Base-by-base conservation (phyloP, 2,888 invertebrate species). In the Selenia dentaria region DNA sequence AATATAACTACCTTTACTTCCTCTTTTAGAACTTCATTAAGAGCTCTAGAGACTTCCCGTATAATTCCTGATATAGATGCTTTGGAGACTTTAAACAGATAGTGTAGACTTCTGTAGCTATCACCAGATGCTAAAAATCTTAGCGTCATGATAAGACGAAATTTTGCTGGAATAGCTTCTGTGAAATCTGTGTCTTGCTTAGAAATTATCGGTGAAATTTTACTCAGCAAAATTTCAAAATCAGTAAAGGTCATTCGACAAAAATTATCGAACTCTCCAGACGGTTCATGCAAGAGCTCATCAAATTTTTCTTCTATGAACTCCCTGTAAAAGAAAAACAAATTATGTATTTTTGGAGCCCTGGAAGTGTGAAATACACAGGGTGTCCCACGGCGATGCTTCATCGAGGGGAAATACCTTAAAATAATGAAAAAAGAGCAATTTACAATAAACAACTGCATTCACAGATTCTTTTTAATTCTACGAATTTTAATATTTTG, bases 121-220 rank as follows among this genome's bases (percentile, higher is more conserved):
- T 64, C 57, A 20, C 61, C 61, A 54, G 58, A 38, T 36, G 60
- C 61, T 25, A 70, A 42, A 50, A 57, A 70, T 51, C 69, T 44
- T 57, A 73, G 37, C 12, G 70, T 67, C 3, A 73, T 57, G 5
- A 44, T 45, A 34, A 72, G 51, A 43, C 70, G 65, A 45, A 49
- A 54, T 61, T 65, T 61, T 1, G 62, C 59, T 33, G 65, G 57
- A 41, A 69, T 42, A 42, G 41, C 35, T 34, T 41, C 41, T 34
- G 34, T 41, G 34, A 61, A 55, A 41, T 60, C 49, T 29, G 67
- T 69, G 50, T 68, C 64, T 41, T 67, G 54, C 53, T 67, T 67
- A 6, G 59, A 56, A 37, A 70, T 67, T 13, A 66, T 55, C 4
- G 62, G 65, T 50, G 59, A 53, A n/a, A 65, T 59, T 59, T 61